Percentiles rank a stretch among this genome's conserved stretches.
Conservation (phyloP, 2,797 vertebrate genomes). For the Gymnothorax javanicus region DNA sequence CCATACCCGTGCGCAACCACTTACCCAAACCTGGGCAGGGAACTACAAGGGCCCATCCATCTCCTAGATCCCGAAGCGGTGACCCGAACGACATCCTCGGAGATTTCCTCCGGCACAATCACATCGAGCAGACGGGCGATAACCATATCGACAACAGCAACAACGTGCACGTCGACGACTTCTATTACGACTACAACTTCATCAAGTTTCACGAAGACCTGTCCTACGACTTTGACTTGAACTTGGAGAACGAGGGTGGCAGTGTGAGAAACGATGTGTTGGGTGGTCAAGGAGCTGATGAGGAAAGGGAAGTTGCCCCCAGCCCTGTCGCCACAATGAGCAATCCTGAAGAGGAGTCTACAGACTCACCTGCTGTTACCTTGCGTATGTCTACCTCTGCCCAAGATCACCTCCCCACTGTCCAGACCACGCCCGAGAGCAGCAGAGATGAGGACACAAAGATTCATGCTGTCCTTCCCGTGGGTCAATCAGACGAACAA, state of each 20-base stretch:
- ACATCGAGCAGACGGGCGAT: slow-evolving; percentile 62
- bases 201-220: slow-evolving; percentile 96
- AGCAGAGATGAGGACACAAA: slow-evolving; percentile 1
- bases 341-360: slow-evolving; percentile 36
- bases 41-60: slow-evolving; percentile 51
- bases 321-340: slow-evolving; percentile 30
- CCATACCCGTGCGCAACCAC: slow-evolving; percentile 63
- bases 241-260: slow-evolving; percentile 50
- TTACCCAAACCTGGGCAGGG: slow-evolving; percentile 40
- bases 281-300: slow-evolving; percentile 38
- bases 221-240: slow-evolving; percentile 67
- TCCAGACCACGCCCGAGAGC: slow-evolving; percentile 24
- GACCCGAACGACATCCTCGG: slow-evolving; percentile 65
- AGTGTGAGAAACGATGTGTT: slow-evolving; percentile 27
- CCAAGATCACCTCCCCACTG: slow-evolving; percentile 21
- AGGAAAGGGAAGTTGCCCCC: slow-evolving; percentile 42
- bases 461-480: slow-evolving; percentile 33
- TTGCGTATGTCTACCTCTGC: slow-evolving; percentile 29
- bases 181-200: slow-evolving; percentile 98
- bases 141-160: slow-evolving; percentile 62
- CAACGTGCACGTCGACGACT: slow-evolving; percentile 83
- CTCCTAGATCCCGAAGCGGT: slow-evolving; percentile 44
- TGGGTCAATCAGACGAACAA: fast-evolving
- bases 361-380: slow-evolving; percentile 46
- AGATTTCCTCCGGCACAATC: slow-evolving; percentile 68